Evolutionary conservation across 1,140 invertebrate species (phyloP), one percentile per base, ranked within the genome.

Genomic region (Pectinophora gossypiella): DNA sequence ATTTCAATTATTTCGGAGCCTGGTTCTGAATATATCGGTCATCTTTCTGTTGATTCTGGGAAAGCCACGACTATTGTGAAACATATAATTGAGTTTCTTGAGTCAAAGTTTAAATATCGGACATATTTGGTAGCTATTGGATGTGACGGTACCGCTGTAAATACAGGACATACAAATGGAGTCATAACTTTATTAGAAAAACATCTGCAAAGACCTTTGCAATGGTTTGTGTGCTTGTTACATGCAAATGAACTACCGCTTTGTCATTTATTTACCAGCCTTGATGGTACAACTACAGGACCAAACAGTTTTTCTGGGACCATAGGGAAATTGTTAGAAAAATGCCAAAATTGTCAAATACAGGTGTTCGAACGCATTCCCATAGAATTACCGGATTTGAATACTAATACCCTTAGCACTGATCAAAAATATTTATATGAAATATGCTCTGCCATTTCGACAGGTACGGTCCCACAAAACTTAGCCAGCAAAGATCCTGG

Each of bases 351-450:
- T 45, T 42, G 12, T 16, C 27, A 16, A 49, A 49, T 20, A 19
- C 20, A 19, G 9, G 4, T 12, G 16, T 13, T n/a, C n/a, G n/a
- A n/a, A n/a, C n/a, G n/a, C n/a, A n/a, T n/a, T n/a, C n/a, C n/a
- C n/a, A n/a, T n/a, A n/a, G n/a, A n/a, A 47, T 50, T 65, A 47
- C 56, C 50, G 27, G 43, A 64, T 36, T 48, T 64, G 7, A 61
- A 60, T 36, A 48, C 48, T 2, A 47, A 45, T 13, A 19, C 52
- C 51, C 55, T 75, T 7, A 68, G 64, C 48, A 64, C 54, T 51
- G 63, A 74, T 56, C 64, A 72, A 56, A 57, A 56, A 49, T 79
- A 72, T 55, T 52, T 79, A 35, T 49, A 65, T 18, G 46, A 62
- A 27, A 69, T 76, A 5, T 44, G 48, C 15, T 48, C 23, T 52